Conservation (phyloP, 92 coral and sea anemone species). For the Epizoanthus ramosus region DNA sequence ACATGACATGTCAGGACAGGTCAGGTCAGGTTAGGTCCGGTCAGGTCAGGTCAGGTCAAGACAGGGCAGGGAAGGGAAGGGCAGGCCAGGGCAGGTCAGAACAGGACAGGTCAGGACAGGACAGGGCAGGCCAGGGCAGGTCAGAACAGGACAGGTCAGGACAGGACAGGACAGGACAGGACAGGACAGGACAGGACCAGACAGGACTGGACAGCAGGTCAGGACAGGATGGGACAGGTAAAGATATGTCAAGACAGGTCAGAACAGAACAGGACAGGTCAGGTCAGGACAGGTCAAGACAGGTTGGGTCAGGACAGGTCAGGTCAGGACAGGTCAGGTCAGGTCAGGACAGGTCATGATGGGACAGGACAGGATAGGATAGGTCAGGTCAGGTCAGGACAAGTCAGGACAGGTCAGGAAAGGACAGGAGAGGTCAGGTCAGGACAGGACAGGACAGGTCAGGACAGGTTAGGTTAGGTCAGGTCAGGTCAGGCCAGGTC, state of each 20-base stretch:
- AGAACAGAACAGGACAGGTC: no score
- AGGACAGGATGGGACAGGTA: no score
- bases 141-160: neutral
- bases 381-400: neutral
- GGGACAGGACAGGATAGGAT: no score
- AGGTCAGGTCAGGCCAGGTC: neutral
- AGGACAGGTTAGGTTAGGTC: neutral
- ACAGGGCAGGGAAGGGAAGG: neutral
- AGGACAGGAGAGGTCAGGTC: neutral
- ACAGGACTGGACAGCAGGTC: no score
- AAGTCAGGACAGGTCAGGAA: neutral
- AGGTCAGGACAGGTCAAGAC: no score
- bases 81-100: neutral
- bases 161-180: neutral
- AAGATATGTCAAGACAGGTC: no score
- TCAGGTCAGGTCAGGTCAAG: neutral
- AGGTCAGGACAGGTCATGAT: neutral
- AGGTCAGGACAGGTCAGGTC: no score
- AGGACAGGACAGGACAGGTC: no score
- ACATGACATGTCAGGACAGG: neutral
- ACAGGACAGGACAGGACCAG: neutral
- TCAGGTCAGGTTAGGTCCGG: no score
- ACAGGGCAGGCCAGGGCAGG: neutral
- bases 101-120: neutral
- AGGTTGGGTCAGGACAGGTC: no score